These are phyloP conservation scores for Aphaenogaster floridana DNA, from an alignment of 1,140 invertebrate genomes.

Conservation along the genomic window DNA sequence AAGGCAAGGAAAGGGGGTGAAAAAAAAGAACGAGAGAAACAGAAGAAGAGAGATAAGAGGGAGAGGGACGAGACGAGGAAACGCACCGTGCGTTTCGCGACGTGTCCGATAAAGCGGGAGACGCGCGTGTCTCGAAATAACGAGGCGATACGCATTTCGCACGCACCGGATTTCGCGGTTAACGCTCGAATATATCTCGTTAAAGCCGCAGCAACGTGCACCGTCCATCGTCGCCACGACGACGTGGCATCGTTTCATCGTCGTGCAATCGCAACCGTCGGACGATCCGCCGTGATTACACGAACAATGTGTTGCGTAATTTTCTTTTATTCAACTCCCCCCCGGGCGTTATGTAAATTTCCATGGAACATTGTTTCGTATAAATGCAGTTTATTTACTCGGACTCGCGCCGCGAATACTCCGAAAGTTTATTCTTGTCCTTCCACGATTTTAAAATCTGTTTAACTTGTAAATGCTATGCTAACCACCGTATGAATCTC, in stretches of 20 bases:
- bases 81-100: slow-evolving; percentile 29
- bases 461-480: slow-evolving; percentile 61
- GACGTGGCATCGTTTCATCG: neutral
- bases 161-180: neutral
- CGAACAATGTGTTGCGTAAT: neutral
- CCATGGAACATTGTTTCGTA: slow-evolving; percentile 7
- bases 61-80: neutral
- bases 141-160: neutral
- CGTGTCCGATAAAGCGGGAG: slow-evolving; percentile 13
- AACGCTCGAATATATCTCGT: neutral
- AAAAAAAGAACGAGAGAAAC: neutral
- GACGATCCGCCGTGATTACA: neutral
- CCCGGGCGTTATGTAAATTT: slow-evolving; percentile 30
- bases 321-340: neutral
- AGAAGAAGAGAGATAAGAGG: neutral
- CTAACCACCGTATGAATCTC: slow-evolving; percentile 1
- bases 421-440: neutral
- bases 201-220: neutral
- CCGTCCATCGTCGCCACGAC: neutral
- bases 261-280: neutral
- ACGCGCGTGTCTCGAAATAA: slow-evolving; percentile 14
- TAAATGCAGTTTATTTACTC: slow-evolving; percentile 31
- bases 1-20: slow-evolving; percentile 26
- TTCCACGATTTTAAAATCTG: slow-evolving; percentile 35
- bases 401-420: neutral